Percentiles rank a stretch among this genome's conserved stretches.
Evolutionary conservation across 2,888 invertebrate species (phyloP).

Genomic region (Euplagia quadripunctaria): DNA sequence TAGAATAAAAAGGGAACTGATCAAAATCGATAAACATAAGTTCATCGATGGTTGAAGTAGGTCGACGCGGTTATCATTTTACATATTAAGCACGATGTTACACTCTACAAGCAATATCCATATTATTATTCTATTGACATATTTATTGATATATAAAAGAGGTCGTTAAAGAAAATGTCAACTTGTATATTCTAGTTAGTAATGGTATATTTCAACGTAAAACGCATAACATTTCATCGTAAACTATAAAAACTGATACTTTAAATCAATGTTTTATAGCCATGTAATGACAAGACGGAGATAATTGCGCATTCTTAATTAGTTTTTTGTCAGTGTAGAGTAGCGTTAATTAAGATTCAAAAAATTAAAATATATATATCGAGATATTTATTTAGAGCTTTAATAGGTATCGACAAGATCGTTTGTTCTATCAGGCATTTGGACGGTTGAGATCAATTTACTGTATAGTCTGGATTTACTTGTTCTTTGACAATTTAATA

Average conservation of each 20-base stretch:
- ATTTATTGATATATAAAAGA: slow-evolving; percentile 44
- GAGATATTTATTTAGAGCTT: slow-evolving; percentile 44
- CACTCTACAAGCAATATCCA: slow-evolving; percentile 43
- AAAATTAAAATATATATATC: slow-evolving; percentile 37
- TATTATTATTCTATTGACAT: slow-evolving; percentile 32
- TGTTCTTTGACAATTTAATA: slow-evolving; percentile 73
- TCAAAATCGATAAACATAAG: slow-evolving; percentile 41
- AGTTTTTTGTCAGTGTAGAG: slow-evolving; percentile 46
- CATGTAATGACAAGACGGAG: slow-evolving; percentile 42
- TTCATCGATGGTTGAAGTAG: slow-evolving; percentile 44
- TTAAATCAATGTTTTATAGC: slow-evolving; percentile 48
- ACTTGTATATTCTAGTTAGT: slow-evolving; percentile 37
- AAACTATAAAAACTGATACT: slow-evolving; percentile 37
- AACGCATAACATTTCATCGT: slow-evolving; percentile 20
- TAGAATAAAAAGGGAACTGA: slow-evolving; percentile 66
- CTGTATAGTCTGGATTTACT: slow-evolving; percentile 63
- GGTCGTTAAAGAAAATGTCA: slow-evolving; percentile 41
- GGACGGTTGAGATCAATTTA: slow-evolving; percentile 59
- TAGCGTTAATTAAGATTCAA: slow-evolving; percentile 48
- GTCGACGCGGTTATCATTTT: slow-evolving; percentile 49
- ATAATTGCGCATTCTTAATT: slow-evolving; percentile 51
- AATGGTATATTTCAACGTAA: slow-evolving; percentile 40
- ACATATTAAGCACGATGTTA: slow-evolving; percentile 39
- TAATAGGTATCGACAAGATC: slow-evolving; percentile 53
- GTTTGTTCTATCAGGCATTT: slow-evolving; percentile 33